These are phyloP conservation scores for Tylochromis polylepis DNA, from an alignment of 2,113 vertebrate species.

Conservation along the genomic window DNA sequence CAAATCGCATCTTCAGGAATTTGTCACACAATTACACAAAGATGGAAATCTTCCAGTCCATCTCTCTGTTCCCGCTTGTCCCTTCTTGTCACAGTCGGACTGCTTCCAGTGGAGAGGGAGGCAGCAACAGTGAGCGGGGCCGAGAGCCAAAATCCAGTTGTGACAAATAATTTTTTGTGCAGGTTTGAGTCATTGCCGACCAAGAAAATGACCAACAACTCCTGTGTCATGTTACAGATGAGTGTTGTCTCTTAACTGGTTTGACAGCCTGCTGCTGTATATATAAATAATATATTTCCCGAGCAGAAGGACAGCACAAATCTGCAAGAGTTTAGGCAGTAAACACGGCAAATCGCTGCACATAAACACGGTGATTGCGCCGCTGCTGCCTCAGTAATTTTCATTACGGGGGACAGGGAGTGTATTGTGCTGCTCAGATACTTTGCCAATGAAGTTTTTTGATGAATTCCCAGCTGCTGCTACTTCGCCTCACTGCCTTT, in stretches of 20 bases:
- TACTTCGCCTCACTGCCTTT: neutral
- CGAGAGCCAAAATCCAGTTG: neutral
- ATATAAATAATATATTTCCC: fast-evolving
- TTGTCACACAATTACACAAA: neutral
- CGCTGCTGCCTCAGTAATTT: constrained; percentile 18
- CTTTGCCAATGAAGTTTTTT: constrained; percentile 27
- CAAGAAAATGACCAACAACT: neutral
- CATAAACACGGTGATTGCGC: neutral
- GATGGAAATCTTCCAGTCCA: neutral
- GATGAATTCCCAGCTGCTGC: constrained; percentile 26
- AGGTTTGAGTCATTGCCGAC: neutral
- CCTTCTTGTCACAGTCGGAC: neutral
- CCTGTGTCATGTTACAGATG: neutral
- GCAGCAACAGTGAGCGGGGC: neutral
- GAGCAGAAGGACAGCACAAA: neutral
- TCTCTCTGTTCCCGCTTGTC: neutral
- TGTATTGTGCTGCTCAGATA: constrained; percentile 16
- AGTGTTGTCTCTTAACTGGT: fast-evolving
- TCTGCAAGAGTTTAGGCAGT: neutral
- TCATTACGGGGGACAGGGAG: constrained; percentile 12
- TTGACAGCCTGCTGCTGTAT: neutral
- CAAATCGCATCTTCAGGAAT: neutral
- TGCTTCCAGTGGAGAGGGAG: neutral
- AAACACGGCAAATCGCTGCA: neutral
- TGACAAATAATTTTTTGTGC: neutral